Conservation (phyloP, 2,797 vertebrate genomes). For the Mus spretus region DNA sequence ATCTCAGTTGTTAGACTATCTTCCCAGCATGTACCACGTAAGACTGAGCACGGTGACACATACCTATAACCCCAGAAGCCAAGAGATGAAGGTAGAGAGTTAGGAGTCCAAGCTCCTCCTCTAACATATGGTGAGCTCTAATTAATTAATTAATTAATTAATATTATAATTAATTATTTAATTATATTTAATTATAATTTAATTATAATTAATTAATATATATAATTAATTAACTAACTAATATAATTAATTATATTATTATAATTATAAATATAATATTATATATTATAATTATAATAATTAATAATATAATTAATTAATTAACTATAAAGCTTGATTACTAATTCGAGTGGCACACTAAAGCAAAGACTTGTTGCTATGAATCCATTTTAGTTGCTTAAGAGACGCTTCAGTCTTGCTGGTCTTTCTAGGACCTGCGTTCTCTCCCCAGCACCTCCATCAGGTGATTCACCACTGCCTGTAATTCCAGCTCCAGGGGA, state of each 20-base stretch:
- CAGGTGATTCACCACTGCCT: neutral
- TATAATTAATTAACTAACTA: too few relatives aligned
- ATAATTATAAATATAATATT: too few relatives aligned
- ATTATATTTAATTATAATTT: too few relatives aligned
- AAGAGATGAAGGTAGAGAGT: neutral
- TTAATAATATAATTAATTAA: neutral
- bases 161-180: too few relatives aligned
- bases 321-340: neutral
- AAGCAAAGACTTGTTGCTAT: neutral
- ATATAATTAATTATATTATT: too few relatives aligned
- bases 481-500: neutral
- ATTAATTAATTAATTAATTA: constrained; percentile 7
- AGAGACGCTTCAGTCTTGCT: neutral
- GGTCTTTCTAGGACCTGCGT: neutral
- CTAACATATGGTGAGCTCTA: neutral
- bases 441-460: neutral
- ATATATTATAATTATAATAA: too few relatives aligned
- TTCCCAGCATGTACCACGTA: neutral
- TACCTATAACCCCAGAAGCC: neutral
- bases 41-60: neutral
- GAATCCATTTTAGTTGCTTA: neutral
- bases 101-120: neutral
- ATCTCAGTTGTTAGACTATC: neutral
- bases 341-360: neutral
- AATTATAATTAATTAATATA: too few relatives aligned